Evolutionary conservation across 1,140 invertebrate genomes (phyloP), one percentile per base, ranked within the genome.

Genomic region (Lepidurus couesii): DNA sequence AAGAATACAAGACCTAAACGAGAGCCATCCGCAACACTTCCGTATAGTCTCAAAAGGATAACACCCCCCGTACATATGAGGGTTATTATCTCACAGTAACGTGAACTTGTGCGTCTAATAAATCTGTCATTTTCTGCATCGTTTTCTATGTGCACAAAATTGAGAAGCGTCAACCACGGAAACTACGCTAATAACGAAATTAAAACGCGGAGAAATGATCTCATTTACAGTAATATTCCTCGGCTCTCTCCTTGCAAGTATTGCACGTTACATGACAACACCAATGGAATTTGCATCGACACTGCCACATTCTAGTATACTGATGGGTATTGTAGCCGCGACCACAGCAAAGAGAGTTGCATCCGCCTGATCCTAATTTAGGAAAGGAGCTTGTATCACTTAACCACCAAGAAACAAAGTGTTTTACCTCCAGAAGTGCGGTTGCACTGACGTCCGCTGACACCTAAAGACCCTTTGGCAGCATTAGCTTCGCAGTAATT

Each of bases 271-370:
- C 95, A 79, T 89, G 87, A 86, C 95, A 97, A 85, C 95, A 97
- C 95, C 95, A 97, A 82, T 92, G 91, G 86, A 97, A 97, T 84
- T 94, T 94, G 86, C 95, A 98, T 81, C 89, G 89, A 84, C 95
- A 98, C 82, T 96, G 93, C 84, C 89, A 90, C 21, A 89, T 90
- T 82, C 89, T 88, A 42, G 89, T 90, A 79, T 91, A 91, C 80
- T 93, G 91, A 81, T 92, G 90, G 4, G 94, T 97, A 85, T 95
- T 94, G 88, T 96, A 96, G 16, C 96, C 96, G 79, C 95, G 89
- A 43, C 95, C 95, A 84, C 96, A 98, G 84, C 96, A 98, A 84
- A 98, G 89, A 34, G 95, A 86, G 85, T 95, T 93, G 86, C 96
- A 98, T 79, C 94, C 92, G 82, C 94, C 92, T 73, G 91, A 91